Evolutionary conservation across 2,113 vertebrate genomes (phyloP), one percentile per base, ranked within the genome.

Genomic region (Stomatorhinus ivindoensis): DNA sequence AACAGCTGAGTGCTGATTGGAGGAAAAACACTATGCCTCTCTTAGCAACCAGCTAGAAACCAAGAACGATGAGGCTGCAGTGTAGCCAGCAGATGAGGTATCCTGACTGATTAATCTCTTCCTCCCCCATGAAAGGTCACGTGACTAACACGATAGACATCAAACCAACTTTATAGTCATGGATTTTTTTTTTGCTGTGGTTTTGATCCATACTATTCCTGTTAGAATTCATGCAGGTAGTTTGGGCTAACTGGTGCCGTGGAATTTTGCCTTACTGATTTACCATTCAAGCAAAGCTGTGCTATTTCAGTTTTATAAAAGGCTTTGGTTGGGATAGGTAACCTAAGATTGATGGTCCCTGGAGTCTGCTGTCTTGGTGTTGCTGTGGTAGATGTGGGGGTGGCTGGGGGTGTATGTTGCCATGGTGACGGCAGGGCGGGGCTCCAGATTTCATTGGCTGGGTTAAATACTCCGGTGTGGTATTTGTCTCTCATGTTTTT

Each of bases 381-480:
- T 80, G 73, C 73, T 39, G 73, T 76, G 73, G 73, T 80, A 19
- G 73, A 80, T 80, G 73, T 80, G 73, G 73, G 73, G 65, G 27
- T 73, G 65, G 27, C 27, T 73, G 31, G 31, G 27, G 73, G 73
- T 80, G 73, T 80, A 42, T 80, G 73, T 80, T 80, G 73, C 73
- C 73, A 80, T 80, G 73, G 73, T 80, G 13, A 80, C 35, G 35
- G 31, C 73, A 80, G 73, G 73, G 31, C 35, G 35, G 35, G 73
- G 35, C 73, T 80, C 73, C 73, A 42, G 73, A 35, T 80, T 80
- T 80, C 73, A 80, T 80, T 80, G 73, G 73, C 73, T 80, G 73
- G 35, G 73, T 80, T 80, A 80, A 39, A 42, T 80, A 42, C 73
- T 80, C 73, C 5, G 5, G 8, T 80, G 31, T 35, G 35, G 73